phyloP scores from a whole-genome alignment of 2,797 vertebrate genomes.

The Clamator glandarius region DNA sequence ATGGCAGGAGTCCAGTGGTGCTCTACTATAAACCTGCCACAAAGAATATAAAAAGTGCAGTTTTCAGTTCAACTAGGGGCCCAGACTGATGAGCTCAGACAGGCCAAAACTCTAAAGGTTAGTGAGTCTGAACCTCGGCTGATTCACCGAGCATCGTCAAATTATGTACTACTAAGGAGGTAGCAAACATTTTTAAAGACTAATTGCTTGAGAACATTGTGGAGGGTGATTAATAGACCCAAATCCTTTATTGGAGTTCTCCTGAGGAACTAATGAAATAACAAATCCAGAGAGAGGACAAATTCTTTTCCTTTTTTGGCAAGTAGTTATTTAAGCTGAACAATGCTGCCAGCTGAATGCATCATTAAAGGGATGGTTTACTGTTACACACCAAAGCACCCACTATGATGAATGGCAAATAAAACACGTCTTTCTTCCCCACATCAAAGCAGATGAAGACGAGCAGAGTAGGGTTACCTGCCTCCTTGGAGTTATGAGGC shows the following conservation, averaged over 20 bases:
- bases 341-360: conserved; percentile 53
- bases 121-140: conserved; percentile 13
- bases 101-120: conserved; percentile 34
- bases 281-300: conserved; percentile 57
- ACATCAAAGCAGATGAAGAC: conserved; percentile 27
- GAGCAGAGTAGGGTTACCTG: neutral
- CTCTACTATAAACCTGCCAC: conserved; percentile 53
- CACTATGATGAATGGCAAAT: conserved; percentile 63
- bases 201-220: conserved; percentile 54
- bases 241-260: conserved; percentile 67
- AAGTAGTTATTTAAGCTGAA: conserved; percentile 49
- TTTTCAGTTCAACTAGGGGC: conserved; percentile 28
- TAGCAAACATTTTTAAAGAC: conserved; percentile 50
- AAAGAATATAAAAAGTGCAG: conserved; percentile 22
- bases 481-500: neutral
- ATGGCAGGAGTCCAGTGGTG: conserved; percentile 27
- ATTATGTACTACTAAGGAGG: conserved; percentile 42
- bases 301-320: conserved; percentile 70
- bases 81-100: conserved; percentile 45
- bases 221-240: conserved; percentile 60
- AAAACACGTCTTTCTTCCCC: conserved; percentile 43
- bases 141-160: neutral
- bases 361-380: conserved; percentile 40
- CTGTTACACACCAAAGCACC: conserved; percentile 28
- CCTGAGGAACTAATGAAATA: conserved; percentile 63